Base-by-base conservation (phyloP, 2,888 invertebrate species). In the Halocaridina rubra region DNA sequence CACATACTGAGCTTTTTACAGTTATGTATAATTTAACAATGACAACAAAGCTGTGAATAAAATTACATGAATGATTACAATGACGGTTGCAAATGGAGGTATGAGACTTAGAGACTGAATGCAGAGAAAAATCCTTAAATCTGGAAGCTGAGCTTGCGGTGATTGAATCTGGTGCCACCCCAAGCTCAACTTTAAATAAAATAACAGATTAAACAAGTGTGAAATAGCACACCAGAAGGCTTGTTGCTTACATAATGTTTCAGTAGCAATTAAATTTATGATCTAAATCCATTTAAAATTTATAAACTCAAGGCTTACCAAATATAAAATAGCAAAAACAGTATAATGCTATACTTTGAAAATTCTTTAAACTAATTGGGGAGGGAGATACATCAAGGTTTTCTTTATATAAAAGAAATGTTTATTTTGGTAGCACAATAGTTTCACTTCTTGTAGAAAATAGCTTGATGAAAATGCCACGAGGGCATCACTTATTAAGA, bases 141-240 rank as follows among this genome's bases (percentile, higher is more conserved):
- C 7, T 22, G 64, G n/a, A 30, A 46, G 24, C n/a, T 24, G 71
- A 16, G 71, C 27, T 53, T 19, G 46, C 39, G 69, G 59, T 57
- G 76, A 29, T 30, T 57, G 71, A 27, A n/a, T 16, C 16, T 22
- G 27, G 53, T 5, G 22, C 32, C 69, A 79, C 39, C 53, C 71
- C 69, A 30, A 29, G 22, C 53, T 39, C 79, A 39, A 39, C 39
- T 71, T 24, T 46, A n/a, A n/a, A n/a, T 53, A 32, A 27, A 29
- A 39, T 59, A 53, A 76, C 76, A 72, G 72, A 80, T 53, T 72
- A 32, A 80, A 80, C 80, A 80, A 80, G 80, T 80, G 80, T 22
- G 69, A 77, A 24, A 80, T 71, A 71, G 72, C 80, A 80, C 80
- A 71, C 71, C 80, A 72, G 32, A 59, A 80, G 71, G 80, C 57